Evolutionary conservation across 2,797 vertebrate species (phyloP).

Genomic region (Manis javanica): DNA sequence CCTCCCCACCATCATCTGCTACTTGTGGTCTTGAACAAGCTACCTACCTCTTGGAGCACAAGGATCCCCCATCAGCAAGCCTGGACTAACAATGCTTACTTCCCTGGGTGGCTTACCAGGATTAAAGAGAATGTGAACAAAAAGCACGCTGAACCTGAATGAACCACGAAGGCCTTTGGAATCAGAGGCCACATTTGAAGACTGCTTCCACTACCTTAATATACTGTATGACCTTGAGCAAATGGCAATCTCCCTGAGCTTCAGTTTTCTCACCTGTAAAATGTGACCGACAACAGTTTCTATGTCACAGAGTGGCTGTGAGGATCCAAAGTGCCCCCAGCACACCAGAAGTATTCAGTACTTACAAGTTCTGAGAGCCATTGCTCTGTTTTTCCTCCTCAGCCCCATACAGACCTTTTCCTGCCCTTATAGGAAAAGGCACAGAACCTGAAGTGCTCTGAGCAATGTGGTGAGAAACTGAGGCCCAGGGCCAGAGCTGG

Average conservation of each 20-base stretch:
- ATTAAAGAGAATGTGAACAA: neutral
- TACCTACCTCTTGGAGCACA: neutral
- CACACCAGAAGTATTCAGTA: neutral
- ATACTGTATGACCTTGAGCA: neutral
- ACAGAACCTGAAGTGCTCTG: neutral
- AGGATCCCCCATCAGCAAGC: neutral
- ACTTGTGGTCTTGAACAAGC: neutral
- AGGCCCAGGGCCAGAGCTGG: neutral
- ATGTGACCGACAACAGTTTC: neutral
- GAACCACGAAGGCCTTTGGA: neutral
- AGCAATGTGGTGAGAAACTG: neutral
- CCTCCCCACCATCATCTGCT: neutral
- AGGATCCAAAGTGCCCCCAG: neutral
- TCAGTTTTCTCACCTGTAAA: conserved; percentile 11
- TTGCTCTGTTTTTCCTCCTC: neutral
- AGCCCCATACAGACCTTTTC: neutral
- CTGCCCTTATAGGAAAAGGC: neutral
- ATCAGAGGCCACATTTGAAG: neutral
- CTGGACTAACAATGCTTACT: neutral
- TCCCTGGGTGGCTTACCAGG: neutral
- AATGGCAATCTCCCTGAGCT: neutral
- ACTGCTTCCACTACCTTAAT: neutral
- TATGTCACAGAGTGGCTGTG: neutral
- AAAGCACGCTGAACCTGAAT: neutral
- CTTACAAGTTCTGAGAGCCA: neutral